A percentile compares a stretch with the other conserved stretches of the same genome.
Conservation (phyloP, 2,888 invertebrate genomes). For the Flexamia atlantica region DNA sequence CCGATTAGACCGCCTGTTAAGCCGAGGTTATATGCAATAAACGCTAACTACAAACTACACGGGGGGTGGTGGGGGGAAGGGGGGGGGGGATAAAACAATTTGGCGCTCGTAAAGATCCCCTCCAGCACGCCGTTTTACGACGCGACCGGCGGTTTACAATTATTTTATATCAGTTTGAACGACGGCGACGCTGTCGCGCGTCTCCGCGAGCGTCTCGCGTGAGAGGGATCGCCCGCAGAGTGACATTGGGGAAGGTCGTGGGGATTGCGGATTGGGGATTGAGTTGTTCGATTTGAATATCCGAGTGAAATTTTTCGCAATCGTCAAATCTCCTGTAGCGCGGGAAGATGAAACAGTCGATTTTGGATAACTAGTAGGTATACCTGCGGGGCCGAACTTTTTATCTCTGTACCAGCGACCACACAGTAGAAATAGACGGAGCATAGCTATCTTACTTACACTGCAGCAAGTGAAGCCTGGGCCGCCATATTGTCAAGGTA, state of each 20-base stretch:
- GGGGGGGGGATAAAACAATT: constrained; percentile 66
- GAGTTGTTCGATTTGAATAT: too few relatives aligned
- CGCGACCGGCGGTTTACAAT: constrained; percentile 62
- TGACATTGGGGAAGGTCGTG: background rate
- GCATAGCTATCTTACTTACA: too few relatives aligned
- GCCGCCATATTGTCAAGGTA: too few relatives aligned
- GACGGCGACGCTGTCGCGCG: constrained; percentile 10
- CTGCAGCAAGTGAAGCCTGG: too few relatives aligned
- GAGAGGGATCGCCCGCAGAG: constrained; percentile 2
- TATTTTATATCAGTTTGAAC: constrained; percentile 65
- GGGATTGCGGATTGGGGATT: background rate
- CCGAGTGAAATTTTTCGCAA: background rate
- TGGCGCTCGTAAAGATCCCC: constrained; percentile 61
- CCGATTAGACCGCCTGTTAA: constrained; percentile 63
- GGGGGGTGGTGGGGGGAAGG: too few relatives aligned
- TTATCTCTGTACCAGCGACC: too few relatives aligned
- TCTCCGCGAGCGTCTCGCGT: background rate
- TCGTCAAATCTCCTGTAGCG: too few relatives aligned
- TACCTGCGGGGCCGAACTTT: too few relatives aligned
- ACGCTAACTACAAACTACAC: constrained; percentile 65
- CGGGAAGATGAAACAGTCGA: too few relatives aligned
- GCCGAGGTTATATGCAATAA: constrained; percentile 64
- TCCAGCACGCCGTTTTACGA: constrained; percentile 48
- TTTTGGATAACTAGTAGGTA: too few relatives aligned
- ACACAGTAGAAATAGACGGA: too few relatives aligned